Base-by-base conservation (phyloP, 1,140 invertebrate species). In the Drosophila miranda region DNA sequence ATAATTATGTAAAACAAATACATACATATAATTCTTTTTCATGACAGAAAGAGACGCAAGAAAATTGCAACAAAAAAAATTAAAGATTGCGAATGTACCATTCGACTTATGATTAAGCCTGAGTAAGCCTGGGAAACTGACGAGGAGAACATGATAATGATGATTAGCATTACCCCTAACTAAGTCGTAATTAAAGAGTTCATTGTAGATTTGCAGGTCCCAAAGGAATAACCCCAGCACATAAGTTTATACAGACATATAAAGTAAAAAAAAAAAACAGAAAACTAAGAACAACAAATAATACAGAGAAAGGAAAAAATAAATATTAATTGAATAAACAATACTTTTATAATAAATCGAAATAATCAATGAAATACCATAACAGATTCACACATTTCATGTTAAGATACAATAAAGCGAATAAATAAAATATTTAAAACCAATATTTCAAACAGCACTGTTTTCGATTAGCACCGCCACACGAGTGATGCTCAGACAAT, bases 241-340 rank as follows among this genome's bases (percentile, higher is more conserved):
- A 84, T 84, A 84, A 81, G 80, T 84, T 86, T 81, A 86, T 86
- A 84, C 69, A 81, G 64, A 86, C 78, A 84, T 52, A 77, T 54
- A 75, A 75, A 66, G 19, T 9, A 54, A 69, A 49, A 54, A 63
- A 68, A 80, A 62, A 60, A 53, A 69, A 59, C 50, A 50, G 54
- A 38, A 38, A 38, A 38, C 34, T 3, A 38, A 38, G 9, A 38
- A 38, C 13, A 34, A 34, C 8, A 38, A 38, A 8, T 9, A 38
- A 38, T 38, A 8, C 0, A 30, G 0, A 3, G 28, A 86, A 30
- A 2, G 7, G 28, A 86, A 60, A 63, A 76, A 73, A 26, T 4
- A 5, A 5, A 26, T 80, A 84, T 56, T 80, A 83, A 76, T 54
- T 60, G 62, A 61, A 46, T 51, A 44, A 69, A 74, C 70, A 63